Evolutionary conservation across 2,113 vertebrate species (phyloP).

Genomic region (Parus major): DNA sequence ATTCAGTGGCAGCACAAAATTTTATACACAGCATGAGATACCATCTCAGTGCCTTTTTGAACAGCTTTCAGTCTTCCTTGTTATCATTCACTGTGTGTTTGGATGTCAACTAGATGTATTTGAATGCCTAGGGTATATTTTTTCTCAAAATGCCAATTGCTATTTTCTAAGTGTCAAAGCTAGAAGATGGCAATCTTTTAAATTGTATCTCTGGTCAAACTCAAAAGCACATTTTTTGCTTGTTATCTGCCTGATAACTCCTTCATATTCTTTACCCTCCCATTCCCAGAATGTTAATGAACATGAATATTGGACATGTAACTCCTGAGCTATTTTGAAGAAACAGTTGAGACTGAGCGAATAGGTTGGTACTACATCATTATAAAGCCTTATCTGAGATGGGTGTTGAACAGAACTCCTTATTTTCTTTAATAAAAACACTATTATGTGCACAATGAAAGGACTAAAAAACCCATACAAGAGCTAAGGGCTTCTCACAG

Average conservation of each 20-base stretch:
- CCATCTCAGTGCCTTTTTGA: not conserved
- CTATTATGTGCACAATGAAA: not conserved
- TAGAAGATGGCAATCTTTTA: not conserved
- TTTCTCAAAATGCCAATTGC: not conserved
- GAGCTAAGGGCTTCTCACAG: not conserved
- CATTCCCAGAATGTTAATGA: not conserved
- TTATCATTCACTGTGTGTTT: not conserved
- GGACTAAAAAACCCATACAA: accelerated
- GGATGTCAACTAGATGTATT: not conserved
- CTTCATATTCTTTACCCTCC: not conserved
- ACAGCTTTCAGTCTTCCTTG: not conserved
- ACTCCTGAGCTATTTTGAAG: not conserved
- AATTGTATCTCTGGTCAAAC: not conserved
- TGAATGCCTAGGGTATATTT: not conserved
- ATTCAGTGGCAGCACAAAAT: not conserved
- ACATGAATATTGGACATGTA: not conserved
- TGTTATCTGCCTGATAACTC: not conserved
- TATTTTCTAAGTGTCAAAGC: not conserved
- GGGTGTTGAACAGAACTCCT: not conserved
- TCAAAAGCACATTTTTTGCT: not conserved
- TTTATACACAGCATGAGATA: not conserved
- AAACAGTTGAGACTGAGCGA: not conserved
- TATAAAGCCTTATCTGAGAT: not conserved
- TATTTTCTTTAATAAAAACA: not conserved
- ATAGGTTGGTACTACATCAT: not conserved